Evolutionary conservation across 2,888 invertebrate species (phyloP), one percentile per base, ranked within the genome.

Genomic region (Lamellibrachia columna): DNA sequence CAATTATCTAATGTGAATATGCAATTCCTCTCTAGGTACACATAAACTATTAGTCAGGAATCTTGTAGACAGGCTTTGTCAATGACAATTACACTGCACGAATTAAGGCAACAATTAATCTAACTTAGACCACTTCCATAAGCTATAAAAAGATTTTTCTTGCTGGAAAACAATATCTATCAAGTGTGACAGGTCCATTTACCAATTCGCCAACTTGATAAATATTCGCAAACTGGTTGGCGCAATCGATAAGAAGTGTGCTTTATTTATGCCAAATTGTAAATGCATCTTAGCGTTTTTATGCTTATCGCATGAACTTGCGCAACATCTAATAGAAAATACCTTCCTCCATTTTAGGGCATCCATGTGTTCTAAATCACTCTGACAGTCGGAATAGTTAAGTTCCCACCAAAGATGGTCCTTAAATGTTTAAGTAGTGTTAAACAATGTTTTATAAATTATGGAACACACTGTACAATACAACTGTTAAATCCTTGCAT

Each of bases 271-370:
- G 75, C 75, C 75, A 75, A 75, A 75, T 22, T 75, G 75, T 75
- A 75, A 75, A 75, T 75, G 75, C 75, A 75, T 75, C 75, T 75
- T 75, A 22, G 75, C 4, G 75, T 75, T 75, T 75, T 75, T 75
- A 22, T 75, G 22, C 75, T 75, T 75, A 75, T 75, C 75, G 22
- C 75, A 75, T 75, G 22, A 75, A 75, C 75, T 75, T 75, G 75
- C 75, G 22, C 75, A 75, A 75, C 75, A 75, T 75, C 75, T 75
- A 75, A 75, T 75, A 75, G 75, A 75, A 75, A 75, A 75, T 75
- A 75, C 22, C 22, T 75, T 75, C 75, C 75, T 75, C 75, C 75
- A 75, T 75, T 75, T 75, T 75, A 11, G 22, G n/a, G 75, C 75
- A 75, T n/a, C 75, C 75, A 75, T 75, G 75, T 75, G 75, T 75